phyloP scores from a whole-genome alignment of 2,797 vertebrate genomes.

The Argyrosomus regius region DNA sequence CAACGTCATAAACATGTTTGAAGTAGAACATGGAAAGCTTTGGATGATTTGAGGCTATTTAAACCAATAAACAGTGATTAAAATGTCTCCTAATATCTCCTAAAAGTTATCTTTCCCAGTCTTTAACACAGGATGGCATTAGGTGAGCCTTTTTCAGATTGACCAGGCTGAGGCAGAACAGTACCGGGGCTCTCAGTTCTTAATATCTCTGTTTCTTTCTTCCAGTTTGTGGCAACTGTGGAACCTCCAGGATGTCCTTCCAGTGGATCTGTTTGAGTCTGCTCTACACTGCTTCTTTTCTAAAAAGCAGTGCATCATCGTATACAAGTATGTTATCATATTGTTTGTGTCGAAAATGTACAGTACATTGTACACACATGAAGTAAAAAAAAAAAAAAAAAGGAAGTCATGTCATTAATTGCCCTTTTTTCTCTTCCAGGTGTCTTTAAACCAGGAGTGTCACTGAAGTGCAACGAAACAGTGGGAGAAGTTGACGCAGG shows the following conservation, averaged over 20 bases:
- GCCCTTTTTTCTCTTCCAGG: fast-evolving
- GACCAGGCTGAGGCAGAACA: neutral
- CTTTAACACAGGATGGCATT: neutral
- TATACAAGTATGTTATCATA: neutral
- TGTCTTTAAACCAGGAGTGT: fast-evolving
- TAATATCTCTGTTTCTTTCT: neutral
- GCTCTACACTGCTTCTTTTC: neutral
- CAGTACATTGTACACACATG: neutral
- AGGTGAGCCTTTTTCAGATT: neutral
- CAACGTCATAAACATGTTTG: neutral
- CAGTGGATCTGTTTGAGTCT: conserved; percentile 29
- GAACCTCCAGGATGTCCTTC: conserved; percentile 23
- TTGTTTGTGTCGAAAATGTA: neutral
- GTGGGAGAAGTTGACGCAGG: fast-evolving
- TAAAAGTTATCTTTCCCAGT: neutral
- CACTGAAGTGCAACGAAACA: neutral
- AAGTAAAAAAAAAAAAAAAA: neutral
- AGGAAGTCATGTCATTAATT: fast-evolving
- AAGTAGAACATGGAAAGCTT: neutral
- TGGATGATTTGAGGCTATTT: neutral
- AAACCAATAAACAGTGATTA: neutral
- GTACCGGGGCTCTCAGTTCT: neutral
- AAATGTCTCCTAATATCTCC: neutral
- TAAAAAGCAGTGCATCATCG: neutral
- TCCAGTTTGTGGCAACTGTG: neutral